Percentiles rank a stretch among this genome's conserved stretches.
phyloP scores from a whole-genome alignment of 2,113 vertebrate species.

The Pollimyrus isidori region DNA sequence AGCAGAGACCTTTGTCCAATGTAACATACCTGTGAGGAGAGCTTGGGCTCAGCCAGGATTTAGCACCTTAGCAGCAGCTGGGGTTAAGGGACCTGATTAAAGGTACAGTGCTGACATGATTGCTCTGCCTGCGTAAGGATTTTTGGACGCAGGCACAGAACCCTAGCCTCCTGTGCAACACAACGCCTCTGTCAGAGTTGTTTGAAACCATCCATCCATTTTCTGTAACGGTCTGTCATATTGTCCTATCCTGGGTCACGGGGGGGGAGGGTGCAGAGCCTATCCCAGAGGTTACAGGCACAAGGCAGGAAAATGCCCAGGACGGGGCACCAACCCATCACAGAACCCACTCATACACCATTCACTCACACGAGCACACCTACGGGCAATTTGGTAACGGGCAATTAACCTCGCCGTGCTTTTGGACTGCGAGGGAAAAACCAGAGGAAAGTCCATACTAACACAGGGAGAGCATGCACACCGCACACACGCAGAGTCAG shows the following conservation, averaged over 20 bases:
- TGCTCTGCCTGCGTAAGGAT: neutral
- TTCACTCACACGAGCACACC: no score
- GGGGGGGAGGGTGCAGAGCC: no score
- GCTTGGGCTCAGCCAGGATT: neutral
- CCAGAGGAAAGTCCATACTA: neutral
- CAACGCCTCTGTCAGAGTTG: neutral
- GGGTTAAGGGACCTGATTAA: neutral
- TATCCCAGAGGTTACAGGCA: no score
- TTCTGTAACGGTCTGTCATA: neutral
- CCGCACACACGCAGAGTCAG: neutral
- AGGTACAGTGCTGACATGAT: neutral
- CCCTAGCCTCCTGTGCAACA: neutral
- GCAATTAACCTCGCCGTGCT: no score
- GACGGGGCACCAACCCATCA: no score
- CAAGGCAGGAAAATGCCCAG: no score
- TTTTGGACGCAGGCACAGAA: neutral
- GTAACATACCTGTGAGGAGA: neutral
- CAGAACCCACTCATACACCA: no score
- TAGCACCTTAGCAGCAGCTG: neutral
- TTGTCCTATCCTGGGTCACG: neutral
- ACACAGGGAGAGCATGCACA: neutral
- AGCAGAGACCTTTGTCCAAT: neutral
- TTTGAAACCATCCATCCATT: neutral
- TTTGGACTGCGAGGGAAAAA: neutral
- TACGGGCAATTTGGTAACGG: no score